Evolutionary conservation across 2,888 invertebrate species (phyloP).

Genomic region (Cremastinae sp.): DNA sequence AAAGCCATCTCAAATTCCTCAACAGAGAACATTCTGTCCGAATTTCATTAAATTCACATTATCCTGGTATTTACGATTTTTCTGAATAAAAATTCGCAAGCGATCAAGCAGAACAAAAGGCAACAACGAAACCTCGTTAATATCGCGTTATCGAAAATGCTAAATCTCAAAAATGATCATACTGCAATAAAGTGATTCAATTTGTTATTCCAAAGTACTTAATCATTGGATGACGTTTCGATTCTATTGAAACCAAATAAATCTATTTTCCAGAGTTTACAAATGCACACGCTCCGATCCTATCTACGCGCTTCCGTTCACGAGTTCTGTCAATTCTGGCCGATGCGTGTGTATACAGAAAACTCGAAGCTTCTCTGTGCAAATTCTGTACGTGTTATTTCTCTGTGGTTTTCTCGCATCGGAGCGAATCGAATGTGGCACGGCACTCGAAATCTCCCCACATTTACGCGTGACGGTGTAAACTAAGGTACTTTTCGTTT

Average conservation of each 20-base stretch:
- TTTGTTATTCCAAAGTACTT: neutral
- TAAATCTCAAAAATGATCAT: too few species aligned
- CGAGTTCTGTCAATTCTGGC: slow-evolving; percentile 29
- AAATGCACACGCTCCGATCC: slow-evolving; percentile 9
- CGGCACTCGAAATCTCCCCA: neutral
- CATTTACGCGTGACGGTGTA: neutral
- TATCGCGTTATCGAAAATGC: too few species aligned
- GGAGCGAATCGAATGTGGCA: neutral
- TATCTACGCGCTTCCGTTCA: slow-evolving; percentile 20
- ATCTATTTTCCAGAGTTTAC: slow-evolving; percentile 22
- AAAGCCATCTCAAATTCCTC: too few species aligned
- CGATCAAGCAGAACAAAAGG: too few species aligned
- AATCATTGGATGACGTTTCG: slow-evolving; percentile 23
- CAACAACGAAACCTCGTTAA: too few species aligned
- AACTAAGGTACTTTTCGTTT: slow-evolving; percentile 8
- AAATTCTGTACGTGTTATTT: slow-evolving; percentile 9
- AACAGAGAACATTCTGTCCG: too few species aligned
- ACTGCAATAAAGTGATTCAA: neutral
- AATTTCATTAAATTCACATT: too few species aligned
- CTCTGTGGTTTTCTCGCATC: slow-evolving; percentile 11
- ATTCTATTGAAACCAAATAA: slow-evolving; percentile 24
- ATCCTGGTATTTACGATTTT: too few species aligned
- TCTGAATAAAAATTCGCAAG: too few species aligned
- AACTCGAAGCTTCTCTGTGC: neutral
- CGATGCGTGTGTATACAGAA: slow-evolving; percentile 3